These are phyloP conservation scores for Glaucidium brasilianum DNA, from an alignment of 2,113 vertebrate species.

Conservation along the genomic window DNA sequence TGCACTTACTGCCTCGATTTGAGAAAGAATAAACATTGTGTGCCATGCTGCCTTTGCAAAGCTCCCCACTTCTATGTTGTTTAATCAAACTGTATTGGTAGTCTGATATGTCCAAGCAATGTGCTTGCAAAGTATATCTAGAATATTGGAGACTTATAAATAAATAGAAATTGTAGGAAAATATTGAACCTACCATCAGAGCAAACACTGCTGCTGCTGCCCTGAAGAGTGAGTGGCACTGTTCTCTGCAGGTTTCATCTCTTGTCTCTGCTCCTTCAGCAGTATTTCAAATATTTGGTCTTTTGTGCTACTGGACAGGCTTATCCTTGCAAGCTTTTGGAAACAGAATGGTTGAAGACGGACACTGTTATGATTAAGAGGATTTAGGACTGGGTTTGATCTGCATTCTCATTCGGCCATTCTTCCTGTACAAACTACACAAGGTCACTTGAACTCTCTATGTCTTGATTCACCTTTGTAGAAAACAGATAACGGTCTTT, in stretches of 20 bases:
- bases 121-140: not conserved
- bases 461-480: not conserved
- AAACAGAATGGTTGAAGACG: not conserved
- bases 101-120: not conserved
- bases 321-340: not conserved
- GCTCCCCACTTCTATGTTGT: not conserved
- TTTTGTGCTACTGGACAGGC: not conserved
- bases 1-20: not conserved
- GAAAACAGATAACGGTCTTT: not conserved
- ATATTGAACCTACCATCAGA: not conserved
- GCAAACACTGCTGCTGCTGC: not conserved
- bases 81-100: not conserved
- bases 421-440: not conserved
- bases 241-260: not conserved
- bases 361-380: not conserved
- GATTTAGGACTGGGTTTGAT: not conserved
- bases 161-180: not conserved
- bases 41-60: not conserved
- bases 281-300: not conserved
- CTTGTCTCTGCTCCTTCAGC: not conserved
- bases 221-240: not conserved
- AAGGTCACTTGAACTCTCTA: not conserved
- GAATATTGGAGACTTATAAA: not conserved
- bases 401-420: not conserved
- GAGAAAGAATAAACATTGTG: rapidly evolving